Evolutionary conservation across 64 coral and sea anemone species (phyloP), one percentile per base, ranked within the genome.

Genomic region (Montipora cactus): DNA sequence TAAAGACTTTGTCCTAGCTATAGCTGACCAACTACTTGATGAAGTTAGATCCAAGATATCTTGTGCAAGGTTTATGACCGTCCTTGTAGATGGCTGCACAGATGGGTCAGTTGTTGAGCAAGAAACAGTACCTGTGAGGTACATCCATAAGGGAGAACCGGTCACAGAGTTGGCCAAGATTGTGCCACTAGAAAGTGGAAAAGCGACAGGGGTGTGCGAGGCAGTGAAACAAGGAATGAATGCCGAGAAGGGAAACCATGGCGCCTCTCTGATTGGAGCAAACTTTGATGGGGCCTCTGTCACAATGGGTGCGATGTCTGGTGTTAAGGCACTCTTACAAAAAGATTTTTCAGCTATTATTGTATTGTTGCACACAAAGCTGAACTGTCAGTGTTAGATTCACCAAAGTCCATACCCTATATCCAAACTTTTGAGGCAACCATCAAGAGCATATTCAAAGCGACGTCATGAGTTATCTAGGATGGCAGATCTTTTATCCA

Each of bases 371-470:
- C 88, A 77, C 88, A 90, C 88, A 79, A 90, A 90, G 74, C 47
- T 67, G 88, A 90, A 76, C 73, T 79, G 15, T 57, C 88, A 90
- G 75, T 79, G 57, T 21, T 90, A 79, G 75, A 90, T 90, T 37
- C 77, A 79, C 47, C 77, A 79, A 77, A 77, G 74, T 77, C 74
- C 74, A 77, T 77, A 22, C 74, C 74, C 25, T 78, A 75, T 77
- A 28, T 90, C 53, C 37, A 28, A 77, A 90, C 11, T 18, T 90
- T 90, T 79, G 75, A 90, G 55, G 75, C 61, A 90, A 90, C 88
- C 72, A 62, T 90, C 19, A 79, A 90, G 88, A 90, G 59, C 88
- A 66, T 90, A 10, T 90, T 90, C 87, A 77, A 90, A 90, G 76
- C 22, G 75, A 62, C 49, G 75, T 59, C 9, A 3, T 77, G 53